A percentile compares a stretch with the other conserved stretches of the same genome.
These are phyloP conservation scores for Muricea muricata DNA, from an alignment of 92 coral and sea anemone genomes.

Conservation along the genomic window DNA sequence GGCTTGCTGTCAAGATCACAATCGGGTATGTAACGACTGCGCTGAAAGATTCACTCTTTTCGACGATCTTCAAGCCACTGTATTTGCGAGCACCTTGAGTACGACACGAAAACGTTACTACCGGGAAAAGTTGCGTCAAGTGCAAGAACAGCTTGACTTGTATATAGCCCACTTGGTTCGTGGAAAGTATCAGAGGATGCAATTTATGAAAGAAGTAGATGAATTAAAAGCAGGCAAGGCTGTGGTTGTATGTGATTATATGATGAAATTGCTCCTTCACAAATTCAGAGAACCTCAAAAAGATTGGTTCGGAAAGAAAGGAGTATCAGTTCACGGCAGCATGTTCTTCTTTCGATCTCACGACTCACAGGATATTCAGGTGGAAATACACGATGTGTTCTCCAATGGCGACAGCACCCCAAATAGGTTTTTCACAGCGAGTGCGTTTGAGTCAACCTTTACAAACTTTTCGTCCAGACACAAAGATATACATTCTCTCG, in stretches of 20 bases:
- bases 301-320: no score
- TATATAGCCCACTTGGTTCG: slow-evolving; percentile 11
- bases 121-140: neutral
- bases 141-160: no score
- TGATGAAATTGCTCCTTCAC: no score
- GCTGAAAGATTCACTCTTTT: slow-evolving; percentile 4
- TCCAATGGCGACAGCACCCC: neutral
- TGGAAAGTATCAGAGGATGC: slow-evolving; percentile 3
- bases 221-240: no score
- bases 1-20: slow-evolving; percentile 30
- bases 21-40: slow-evolving; percentile 24
- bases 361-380: neutral
- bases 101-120: neutral
- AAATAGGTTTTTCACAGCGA: neutral
- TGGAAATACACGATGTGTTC: no score
- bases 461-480: slow-evolving; percentile 1
- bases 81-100: neutral
- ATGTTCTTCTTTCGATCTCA: no score
- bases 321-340: no score
- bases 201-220: neutral
- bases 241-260: no score
- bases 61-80: neutral
- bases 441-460: slow-evolving; percentile 25
- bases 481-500: no score
- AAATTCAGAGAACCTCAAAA: no score